Evolutionary conservation across 64 coral and sea anemone species (phyloP).

Genomic region (Orbicella faveolata): DNA sequence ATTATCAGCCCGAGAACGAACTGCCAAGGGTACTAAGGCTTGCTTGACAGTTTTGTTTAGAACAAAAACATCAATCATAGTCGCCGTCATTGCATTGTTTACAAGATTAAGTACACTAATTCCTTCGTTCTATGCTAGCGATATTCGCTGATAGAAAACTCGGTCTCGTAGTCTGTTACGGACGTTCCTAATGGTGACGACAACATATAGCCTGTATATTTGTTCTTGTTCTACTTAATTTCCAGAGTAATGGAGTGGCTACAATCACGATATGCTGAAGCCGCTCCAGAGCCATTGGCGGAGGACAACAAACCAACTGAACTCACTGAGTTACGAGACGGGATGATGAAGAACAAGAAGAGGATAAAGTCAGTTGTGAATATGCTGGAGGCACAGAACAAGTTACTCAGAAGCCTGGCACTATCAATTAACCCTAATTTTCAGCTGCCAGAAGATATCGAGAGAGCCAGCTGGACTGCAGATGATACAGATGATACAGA

Average conservation of each 20-base stretch:
- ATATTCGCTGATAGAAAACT: too few species aligned
- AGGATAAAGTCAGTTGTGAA: constrained; percentile 34
- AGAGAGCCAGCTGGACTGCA: background rate
- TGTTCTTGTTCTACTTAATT: background rate
- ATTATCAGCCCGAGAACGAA: too few species aligned
- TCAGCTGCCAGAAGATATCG: background rate
- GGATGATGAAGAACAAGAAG: constrained; percentile 56
- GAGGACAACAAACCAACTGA: background rate
- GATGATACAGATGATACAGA: background rate
- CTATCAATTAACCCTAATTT: constrained; percentile 17
- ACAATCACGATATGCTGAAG: background rate
- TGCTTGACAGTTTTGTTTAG: too few species aligned
- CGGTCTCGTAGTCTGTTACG: too few species aligned
- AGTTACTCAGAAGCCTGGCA: constrained; percentile 29
- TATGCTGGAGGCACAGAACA: background rate
- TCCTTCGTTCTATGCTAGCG: too few species aligned
- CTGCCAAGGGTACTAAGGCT: too few species aligned
- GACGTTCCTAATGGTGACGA: too few species aligned
- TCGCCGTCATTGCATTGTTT: too few species aligned
- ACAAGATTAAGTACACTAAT: too few species aligned
- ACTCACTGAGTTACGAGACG: background rate
- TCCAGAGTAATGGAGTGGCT: background rate
- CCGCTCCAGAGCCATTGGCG: background rate
- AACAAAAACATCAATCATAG: too few species aligned
- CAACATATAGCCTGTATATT: too few species aligned